phyloP scores from a whole-genome alignment of 1,140 invertebrate genomes.

The Sitodiplosis mosellana region DNA sequence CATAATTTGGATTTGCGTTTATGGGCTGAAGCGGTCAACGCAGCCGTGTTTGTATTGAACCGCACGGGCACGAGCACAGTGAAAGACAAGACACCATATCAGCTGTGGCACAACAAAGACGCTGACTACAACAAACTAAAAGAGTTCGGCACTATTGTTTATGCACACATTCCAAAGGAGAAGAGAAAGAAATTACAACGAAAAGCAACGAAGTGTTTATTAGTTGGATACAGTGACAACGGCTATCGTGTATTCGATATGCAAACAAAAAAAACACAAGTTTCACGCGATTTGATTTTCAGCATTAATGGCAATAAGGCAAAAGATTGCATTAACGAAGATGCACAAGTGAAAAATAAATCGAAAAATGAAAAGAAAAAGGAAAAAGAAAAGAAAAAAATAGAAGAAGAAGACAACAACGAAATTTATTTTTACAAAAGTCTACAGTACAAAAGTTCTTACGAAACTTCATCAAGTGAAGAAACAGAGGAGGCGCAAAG shows the following conservation, averaged over 20 bases:
- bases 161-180: constrained; percentile 8
- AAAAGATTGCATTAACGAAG: too few species aligned
- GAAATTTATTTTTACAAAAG: too few species aligned
- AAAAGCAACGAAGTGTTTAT: too few species aligned
- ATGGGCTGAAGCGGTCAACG: constrained; percentile 25
- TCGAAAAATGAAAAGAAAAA: too few species aligned
- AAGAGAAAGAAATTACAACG: constrained; percentile 6
- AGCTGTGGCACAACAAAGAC: constrained; percentile 9
- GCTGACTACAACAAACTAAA: constrained; percentile 10
- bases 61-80: too few species aligned
- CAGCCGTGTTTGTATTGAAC: constrained; percentile 22
- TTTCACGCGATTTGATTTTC: neutral
- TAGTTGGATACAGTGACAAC: constrained; percentile 5
- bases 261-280: neutral
- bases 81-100: constrained; percentile 7
- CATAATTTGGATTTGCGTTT: constrained; percentile 12
- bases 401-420: too few species aligned
- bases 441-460: too few species aligned
- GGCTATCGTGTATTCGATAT: neutral
- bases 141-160: constrained; percentile 10
- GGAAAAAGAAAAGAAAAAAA: too few species aligned
- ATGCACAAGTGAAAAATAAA: too few species aligned
- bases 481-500: too few species aligned
- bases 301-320: too few species aligned
- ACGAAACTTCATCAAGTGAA: too few species aligned